Percentiles rank a stretch among this genome's conserved stretches.
Conservation (phyloP, 1,140 invertebrate species). For the Ceratosolen solmsi region DNA sequence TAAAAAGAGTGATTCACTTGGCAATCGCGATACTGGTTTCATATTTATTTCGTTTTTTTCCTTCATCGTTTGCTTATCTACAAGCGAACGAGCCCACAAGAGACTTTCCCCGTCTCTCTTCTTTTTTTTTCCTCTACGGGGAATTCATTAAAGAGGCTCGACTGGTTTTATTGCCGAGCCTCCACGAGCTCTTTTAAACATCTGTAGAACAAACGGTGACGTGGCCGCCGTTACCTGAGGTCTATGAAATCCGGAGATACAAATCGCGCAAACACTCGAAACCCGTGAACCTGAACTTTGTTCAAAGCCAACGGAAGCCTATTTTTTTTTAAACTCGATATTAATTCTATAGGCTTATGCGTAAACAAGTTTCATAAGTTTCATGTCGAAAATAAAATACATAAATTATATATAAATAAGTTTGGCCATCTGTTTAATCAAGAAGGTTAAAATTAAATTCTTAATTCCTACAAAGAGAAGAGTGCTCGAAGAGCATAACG, state of each 20-base stretch:
- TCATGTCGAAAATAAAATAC: neutral
- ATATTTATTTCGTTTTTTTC: too few relatives aligned
- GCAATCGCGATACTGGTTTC: neutral
- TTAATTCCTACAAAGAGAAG: too few relatives aligned
- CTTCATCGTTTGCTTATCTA: neutral
- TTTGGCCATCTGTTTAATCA: too few relatives aligned
- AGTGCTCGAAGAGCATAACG: too few relatives aligned
- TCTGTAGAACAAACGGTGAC: neutral
- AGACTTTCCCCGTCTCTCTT: neutral
- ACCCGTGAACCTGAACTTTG: neutral
- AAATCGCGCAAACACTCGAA: neutral
- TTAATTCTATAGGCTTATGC: neutral
- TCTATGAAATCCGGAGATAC: neutral
- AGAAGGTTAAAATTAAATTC: too few relatives aligned
- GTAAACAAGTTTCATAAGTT: neutral
- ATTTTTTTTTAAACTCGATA: neutral
- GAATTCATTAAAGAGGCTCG: neutral
- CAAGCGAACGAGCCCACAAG: neutral
- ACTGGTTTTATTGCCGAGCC: slow-evolving; percentile 1
- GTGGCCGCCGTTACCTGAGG: neutral
- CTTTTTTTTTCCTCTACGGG: neutral
- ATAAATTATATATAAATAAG: too few relatives aligned
- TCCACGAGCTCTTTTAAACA: neutral
- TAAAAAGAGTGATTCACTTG: neutral
- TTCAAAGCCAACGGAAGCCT: neutral